A percentile compares a stretch with the other conserved stretches of the same genome.
Conservation (phyloP, 2,113 vertebrate genomes). For the Grantiella picta region DNA sequence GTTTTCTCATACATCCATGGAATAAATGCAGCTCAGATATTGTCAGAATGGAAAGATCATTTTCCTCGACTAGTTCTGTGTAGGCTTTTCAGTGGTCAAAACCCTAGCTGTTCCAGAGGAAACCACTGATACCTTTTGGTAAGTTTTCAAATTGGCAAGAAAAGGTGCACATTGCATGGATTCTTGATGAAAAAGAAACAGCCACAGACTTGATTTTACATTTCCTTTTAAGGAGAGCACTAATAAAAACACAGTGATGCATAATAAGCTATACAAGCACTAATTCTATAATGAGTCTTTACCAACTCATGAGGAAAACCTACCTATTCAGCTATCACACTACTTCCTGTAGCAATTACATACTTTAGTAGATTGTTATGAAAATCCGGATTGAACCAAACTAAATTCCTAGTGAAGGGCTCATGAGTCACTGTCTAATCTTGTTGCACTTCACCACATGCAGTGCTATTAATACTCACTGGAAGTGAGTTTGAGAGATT, state of each 20-base stretch:
- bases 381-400: slow-evolving; percentile 19
- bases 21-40: background rate
- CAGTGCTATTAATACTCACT: background rate
- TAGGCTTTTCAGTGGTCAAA: background rate
- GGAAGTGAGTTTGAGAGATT: background rate
- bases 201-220: background rate
- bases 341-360: slow-evolving; percentile 25
- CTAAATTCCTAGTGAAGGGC: background rate
- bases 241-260: background rate
- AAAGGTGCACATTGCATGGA: background rate
- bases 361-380: background rate
- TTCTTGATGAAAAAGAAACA: slow-evolving; percentile 2
- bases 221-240: background rate
- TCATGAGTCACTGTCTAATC: background rate
- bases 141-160: background rate
- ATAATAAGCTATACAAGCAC: background rate
- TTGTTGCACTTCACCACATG: background rate
- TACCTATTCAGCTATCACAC: background rate
- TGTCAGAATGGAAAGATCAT: background rate
- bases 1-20: background rate
- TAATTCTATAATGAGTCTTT: slow-evolving; percentile 35
- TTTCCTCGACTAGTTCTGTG: background rate
- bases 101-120: background rate
- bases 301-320: slow-evolving; percentile 8
- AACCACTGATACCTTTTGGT: background rate